phyloP scores from a whole-genome alignment of 2,888 invertebrate genomes.

The Microchrysa polita region DNA sequence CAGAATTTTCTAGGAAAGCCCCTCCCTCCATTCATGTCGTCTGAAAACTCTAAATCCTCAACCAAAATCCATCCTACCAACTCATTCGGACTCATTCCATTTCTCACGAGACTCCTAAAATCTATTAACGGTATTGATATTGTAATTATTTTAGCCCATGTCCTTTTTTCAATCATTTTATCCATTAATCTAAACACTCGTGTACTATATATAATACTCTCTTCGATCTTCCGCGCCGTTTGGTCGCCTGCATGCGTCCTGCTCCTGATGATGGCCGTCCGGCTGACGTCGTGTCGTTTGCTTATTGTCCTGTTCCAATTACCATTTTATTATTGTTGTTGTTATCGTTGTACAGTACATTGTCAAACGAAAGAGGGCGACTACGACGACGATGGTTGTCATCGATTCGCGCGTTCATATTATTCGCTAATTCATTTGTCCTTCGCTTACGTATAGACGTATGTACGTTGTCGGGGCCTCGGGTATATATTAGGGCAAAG shows the following conservation, averaged over 20 bases:
- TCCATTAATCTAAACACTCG: conserved; percentile 40
- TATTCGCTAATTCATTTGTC: conserved; percentile 31
- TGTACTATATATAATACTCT: neutral
- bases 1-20: neutral
- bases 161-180: conserved; percentile 37
- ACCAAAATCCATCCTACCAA: too few species aligned
- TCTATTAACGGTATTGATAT: conserved; percentile 38
- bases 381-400: neutral
- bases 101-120: neutral
- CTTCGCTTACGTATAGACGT: conserved; percentile 16
- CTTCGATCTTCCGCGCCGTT: too few species aligned
- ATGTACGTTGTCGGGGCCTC: too few species aligned
- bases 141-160: conserved; percentile 31
- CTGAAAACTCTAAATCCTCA: too few species aligned
- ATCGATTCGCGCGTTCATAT: conserved; percentile 30
- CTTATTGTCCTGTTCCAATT: neutral
- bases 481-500: neutral
- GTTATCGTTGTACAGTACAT: too few species aligned
- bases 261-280: too few species aligned
- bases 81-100: too few species aligned
- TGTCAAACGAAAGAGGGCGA: too few species aligned
- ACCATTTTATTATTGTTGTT: conserved; percentile 32
- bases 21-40: neutral
- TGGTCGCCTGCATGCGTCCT: too few species aligned
- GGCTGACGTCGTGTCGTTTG: too few species aligned